These are phyloP conservation scores for Lasius fuliginosus DNA, from an alignment of 2,888 invertebrate species.

Conservation along the genomic window DNA sequence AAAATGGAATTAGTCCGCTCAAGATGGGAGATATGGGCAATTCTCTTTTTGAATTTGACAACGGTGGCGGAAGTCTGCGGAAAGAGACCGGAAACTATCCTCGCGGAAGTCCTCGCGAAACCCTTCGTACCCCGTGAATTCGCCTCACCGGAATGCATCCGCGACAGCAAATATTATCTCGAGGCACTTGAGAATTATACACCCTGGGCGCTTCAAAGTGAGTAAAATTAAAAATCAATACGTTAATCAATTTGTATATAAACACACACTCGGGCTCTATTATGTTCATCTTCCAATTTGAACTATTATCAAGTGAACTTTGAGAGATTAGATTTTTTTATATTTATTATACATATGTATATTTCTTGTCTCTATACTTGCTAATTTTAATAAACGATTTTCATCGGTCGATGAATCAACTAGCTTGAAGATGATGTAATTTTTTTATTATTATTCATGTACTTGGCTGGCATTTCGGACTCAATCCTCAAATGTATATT, in stretches of 20 bases:
- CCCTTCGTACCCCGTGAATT: slow-evolving; percentile 77
- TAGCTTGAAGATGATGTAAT: neutral
- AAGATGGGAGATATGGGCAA: neutral
- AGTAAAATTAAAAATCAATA: slow-evolving; percentile 60
- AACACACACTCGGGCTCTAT: neutral
- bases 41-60: neutral
- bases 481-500: neutral
- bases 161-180: slow-evolving; percentile 76
- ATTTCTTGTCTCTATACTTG: neutral
- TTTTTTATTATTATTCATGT: neutral
- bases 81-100: slow-evolving; percentile 75
- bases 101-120: slow-evolving; percentile 72
- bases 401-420: neutral
- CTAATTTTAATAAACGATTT: neutral
- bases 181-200: slow-evolving; percentile 74
- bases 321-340: neutral
- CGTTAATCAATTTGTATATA: neutral
- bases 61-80: neutral
- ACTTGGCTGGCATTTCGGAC: neutral
- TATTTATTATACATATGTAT: neutral
- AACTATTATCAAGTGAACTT: neutral
- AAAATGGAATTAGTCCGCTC: neutral
- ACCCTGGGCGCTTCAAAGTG: slow-evolving; percentile 83
- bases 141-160: slow-evolving; percentile 75
- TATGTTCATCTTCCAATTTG: neutral